Evolutionary conservation across 2,888 invertebrate genomes (phyloP).

Genomic region (Sesia apiformis): DNA sequence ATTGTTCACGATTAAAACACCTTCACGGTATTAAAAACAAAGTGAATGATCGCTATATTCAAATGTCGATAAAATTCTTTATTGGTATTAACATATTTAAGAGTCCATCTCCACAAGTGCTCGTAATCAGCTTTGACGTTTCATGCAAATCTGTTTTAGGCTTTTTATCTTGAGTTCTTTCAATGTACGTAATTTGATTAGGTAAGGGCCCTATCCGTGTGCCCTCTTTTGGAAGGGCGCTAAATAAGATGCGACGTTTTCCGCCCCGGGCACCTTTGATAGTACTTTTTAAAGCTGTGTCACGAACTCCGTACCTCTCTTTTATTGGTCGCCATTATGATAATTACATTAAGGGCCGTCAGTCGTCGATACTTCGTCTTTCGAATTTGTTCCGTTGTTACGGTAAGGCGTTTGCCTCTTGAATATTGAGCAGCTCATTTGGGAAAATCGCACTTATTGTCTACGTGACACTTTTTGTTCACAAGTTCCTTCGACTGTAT

Average conservation of each 20-base stretch:
- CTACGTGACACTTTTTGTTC: conserved; percentile 61
- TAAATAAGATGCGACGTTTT: conserved; percentile 72
- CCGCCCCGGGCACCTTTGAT: conserved; percentile 69
- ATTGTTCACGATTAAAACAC: too few relatives aligned
- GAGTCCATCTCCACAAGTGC: conserved; percentile 23
- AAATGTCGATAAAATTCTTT: too few relatives aligned
- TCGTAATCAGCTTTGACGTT: conserved; percentile 60
- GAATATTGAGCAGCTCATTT: conserved; percentile 71
- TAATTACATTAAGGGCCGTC: conserved; percentile 68
- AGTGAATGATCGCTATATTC: too few relatives aligned
- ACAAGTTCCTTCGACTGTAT: conserved; percentile 14
- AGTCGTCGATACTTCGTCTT: conserved; percentile 67
- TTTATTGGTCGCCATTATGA: conserved; percentile 73
- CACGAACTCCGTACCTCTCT: conserved; percentile 67
- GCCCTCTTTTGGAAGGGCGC: conserved; percentile 54
- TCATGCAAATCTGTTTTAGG: conserved; percentile 67
- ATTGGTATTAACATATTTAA: conserved; percentile 18
- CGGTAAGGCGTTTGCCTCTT: conserved; percentile 57
- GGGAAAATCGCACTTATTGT: conserved; percentile 65
- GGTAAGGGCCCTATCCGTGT: conserved; percentile 43
- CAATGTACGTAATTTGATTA: conserved; percentile 67
- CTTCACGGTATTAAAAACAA: too few relatives aligned
- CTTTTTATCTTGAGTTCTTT: conserved; percentile 62
- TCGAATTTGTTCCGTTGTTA: conserved; percentile 70
- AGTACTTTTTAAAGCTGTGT: conserved; percentile 69